Evolutionary conservation across 2,888 invertebrate species (phyloP), one percentile per base, ranked within the genome.

Genomic region (Aromia moschata): DNA sequence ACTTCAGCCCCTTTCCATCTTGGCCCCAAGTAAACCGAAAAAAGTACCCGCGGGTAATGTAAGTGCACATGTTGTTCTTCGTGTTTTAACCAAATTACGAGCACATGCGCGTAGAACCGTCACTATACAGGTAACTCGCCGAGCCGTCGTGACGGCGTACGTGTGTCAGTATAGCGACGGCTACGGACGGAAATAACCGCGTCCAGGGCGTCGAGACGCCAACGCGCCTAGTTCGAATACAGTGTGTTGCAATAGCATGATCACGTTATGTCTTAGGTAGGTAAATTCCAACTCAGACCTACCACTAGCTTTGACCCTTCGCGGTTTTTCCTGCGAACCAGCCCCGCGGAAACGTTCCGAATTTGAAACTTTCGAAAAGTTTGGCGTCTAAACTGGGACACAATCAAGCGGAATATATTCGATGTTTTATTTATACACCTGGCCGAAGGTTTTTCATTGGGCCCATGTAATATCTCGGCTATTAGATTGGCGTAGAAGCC

Each of bases 131-230:
- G 69, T 66, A 65, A 62, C 46, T 52, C 52, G 30, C 10, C 30
- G 56, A 56, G 60, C 36, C 65, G 66, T 64, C 67, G 69, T 71
- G 74, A 74, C 73, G 76, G 71, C 73, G 71, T 58, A 59, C 54
- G 70, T 65, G 63, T 65, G 71, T 71, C 74, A 77, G 78, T 79
- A 75, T 72, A 77, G 77, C 75, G 73, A 71, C 75, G 76, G 75
- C 77, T 70, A 70, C 74, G 74, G 74, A 74, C 77, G 74, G 75
- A 77, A 77, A 77, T 77, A 77, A 74, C 71, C 75, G 76, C 74
- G 74, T 75, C 69, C 69, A 65, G 68, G 73, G 72, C 75, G 72
- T 70, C 74, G 72, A 66, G 74, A 74, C 75, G 77, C 72, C 72
- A 72, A 71, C 72, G 72, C 60, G 60, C 55, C 60, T 55, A 37